Base-by-base conservation (phyloP, 2,888 invertebrate genomes). In the Hydrotaea cyrtoneurina region DNA sequence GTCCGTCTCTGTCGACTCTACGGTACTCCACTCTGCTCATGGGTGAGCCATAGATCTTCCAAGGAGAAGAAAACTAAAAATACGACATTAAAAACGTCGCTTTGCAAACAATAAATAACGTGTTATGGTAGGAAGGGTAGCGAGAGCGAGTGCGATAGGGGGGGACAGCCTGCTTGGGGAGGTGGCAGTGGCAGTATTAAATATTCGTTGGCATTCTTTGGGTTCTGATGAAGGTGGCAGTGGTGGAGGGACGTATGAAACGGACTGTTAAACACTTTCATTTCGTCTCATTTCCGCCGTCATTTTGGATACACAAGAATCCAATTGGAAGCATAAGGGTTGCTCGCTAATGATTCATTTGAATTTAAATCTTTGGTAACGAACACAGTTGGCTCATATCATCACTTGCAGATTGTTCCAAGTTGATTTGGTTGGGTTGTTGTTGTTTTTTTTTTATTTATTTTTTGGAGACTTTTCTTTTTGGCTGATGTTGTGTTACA, bases 31-130 rank as follows among this genome's bases (percentile, higher is more conserved):
- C 55, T 55, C 55, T 11, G 69, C 83, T 77, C 74, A 74, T 79
- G 80, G 85, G 77, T 78, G 78, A 80, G 83, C 82, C 55, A 86
- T 80, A 85, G 76, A 85, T 84, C 86, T 80, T 74, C 57, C 11
- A 62, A 66, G 77, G 43, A 39, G 78, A 80, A 50, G 69, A 73
- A 64, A 62, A 50, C 59, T 74, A 66, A 59, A 69, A 81, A 80
- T 59, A 80, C 78, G 83, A 85, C 86, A 81, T 78, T 84, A 81
- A 87, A 86, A 86, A 81, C 80, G 83, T 82, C 87, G 82, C 85
- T 86, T 85, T 80, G 75, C 82, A 79, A 86, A 86, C 85, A 86
- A 86, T 86, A 87, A 86, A 87, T 86, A 86, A 87, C 86, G 72
- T 80, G 77, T 46, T 76, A 81, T 72, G 46, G 62, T 23, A 62